Evolutionary conservation across 2,797 vertebrate genomes (phyloP), one percentile per base, ranked within the genome.

Genomic region (Sciurus vulgaris): DNA sequence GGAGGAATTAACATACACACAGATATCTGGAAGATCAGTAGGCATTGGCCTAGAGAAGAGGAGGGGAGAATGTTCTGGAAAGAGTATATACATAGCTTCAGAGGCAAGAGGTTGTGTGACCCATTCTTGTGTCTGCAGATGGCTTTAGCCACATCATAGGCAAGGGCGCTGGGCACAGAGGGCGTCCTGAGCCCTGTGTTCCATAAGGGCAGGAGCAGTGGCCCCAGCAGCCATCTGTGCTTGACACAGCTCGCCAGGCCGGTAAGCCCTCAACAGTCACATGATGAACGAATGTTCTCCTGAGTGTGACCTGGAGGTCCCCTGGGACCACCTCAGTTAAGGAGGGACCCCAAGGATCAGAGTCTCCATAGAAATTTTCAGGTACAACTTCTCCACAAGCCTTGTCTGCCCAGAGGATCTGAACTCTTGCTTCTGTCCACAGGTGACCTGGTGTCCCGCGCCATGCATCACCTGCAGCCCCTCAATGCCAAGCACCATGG

Each of bases 371-470:
- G 67, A 79, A 35, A 35, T 14, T 11, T 69, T 54, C 47, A 33
- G 33, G 13, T 26, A 33, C 82, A 38, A 41, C 69, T 44, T 83
- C 63, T 35, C 70, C 78, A 44, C 28, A 24, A 20, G 12, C 26
- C 30, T 44, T n/a, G 20, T 9, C 78, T 67, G 33, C 73, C 74
- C 1, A 5, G 44, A 49, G 24, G 49, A 35, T 85, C 94, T 98
- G 76, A 97, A 54, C 9, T 92, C 91, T 97, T 33, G 14, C 90
- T 96, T 98, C 86, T 85, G 89, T 97, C 98, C 28, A 20, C 98
- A 99, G 99, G 99, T 83, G 99, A 99, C 97, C 98, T 99, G 95
- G 99, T 99, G 96, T 99, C 99, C 67, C 98, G 99, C 86, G 99
- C 99, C 0, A 99, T 99, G 99, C 99, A 99, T 97, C 98, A 99